Percentiles rank a stretch among this genome's conserved stretches.
These are phyloP conservation scores for Hemiprocne comata DNA, from an alignment of 2,113 vertebrate genomes.

Conservation along the genomic window DNA sequence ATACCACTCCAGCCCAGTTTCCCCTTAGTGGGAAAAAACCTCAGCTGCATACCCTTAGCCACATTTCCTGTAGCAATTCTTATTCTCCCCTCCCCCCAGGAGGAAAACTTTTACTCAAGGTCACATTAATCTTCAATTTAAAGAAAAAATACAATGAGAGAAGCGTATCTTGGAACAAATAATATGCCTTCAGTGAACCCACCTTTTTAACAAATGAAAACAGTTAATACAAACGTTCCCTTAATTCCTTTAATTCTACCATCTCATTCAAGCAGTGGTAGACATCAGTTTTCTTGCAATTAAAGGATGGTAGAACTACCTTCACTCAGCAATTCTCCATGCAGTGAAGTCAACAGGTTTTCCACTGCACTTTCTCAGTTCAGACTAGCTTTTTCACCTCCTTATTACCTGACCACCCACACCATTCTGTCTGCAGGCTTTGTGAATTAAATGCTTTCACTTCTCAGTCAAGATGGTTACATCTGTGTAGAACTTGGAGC, in stretches of 20 bases:
- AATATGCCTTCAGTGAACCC: background rate
- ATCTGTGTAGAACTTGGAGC: background rate
- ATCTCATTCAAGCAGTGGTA: background rate
- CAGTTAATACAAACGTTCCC: background rate
- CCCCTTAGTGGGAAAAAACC: background rate
- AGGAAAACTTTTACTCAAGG: background rate
- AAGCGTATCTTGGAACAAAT: background rate
- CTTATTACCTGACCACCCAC: background rate
- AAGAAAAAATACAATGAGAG: background rate
- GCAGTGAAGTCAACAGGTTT: background rate
- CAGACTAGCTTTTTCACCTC: background rate
- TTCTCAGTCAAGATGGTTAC: background rate
- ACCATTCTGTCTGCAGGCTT: background rate
- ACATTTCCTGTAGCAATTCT: background rate
- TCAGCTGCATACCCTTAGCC: background rate
- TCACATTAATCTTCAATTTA: background rate
- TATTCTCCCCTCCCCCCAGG: no score
- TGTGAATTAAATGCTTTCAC: background rate
- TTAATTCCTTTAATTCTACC: background rate
- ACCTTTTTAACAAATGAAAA: background rate
- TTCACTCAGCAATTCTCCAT: background rate
- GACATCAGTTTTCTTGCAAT: background rate
- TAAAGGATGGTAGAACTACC: background rate
- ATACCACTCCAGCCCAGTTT: background rate
- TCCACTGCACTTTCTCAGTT: background rate